Evolutionary conservation across 2,888 invertebrate species (phyloP).

Genomic region (Thera obeliscata): DNA sequence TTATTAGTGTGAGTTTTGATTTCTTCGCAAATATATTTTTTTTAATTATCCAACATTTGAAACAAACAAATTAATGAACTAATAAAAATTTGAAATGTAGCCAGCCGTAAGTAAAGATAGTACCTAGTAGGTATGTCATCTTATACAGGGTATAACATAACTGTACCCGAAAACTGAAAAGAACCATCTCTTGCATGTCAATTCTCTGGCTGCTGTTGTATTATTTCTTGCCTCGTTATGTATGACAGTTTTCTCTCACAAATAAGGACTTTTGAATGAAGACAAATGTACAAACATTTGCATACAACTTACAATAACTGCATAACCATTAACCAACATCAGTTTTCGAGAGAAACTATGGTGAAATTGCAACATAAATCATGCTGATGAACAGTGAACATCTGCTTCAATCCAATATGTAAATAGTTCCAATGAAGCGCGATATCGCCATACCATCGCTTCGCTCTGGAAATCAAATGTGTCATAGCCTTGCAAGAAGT

Average conservation of each 20-base stretch:
- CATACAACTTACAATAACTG: constrained; percentile 24
- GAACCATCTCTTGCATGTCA: constrained; percentile 10
- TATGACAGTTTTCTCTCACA: constrained; percentile 32
- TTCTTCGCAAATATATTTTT: too few species aligned
- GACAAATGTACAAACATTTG: constrained; percentile 22
- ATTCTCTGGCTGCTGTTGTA: too few species aligned
- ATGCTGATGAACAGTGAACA: constrained; percentile 52
- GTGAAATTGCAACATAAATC: constrained; percentile 38
- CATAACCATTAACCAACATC: constrained; percentile 5
- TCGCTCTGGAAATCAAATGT: constrained; percentile 77
- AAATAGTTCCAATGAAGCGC: constrained; percentile 43
- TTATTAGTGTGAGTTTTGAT: too few species aligned
- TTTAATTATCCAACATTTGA: too few species aligned
- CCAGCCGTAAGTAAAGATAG: too few species aligned
- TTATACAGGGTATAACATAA: neutral
- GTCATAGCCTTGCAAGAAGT: constrained; percentile 66
- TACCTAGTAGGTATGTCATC: too few species aligned
- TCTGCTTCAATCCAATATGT: constrained; percentile 56
- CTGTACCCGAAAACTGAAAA: constrained; percentile 23
- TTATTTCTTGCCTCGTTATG: constrained; percentile 10
- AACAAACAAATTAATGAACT: too few species aligned
- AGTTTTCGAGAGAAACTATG: constrained; percentile 26
- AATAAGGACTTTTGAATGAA: constrained; percentile 36
- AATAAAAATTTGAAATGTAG: too few species aligned
- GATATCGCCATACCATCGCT: constrained; percentile 71